Percentiles rank a stretch among this genome's conserved stretches.
Evolutionary conservation across 2,113 vertebrate genomes (phyloP).

Genomic region (Hepsetus odoe): DNA sequence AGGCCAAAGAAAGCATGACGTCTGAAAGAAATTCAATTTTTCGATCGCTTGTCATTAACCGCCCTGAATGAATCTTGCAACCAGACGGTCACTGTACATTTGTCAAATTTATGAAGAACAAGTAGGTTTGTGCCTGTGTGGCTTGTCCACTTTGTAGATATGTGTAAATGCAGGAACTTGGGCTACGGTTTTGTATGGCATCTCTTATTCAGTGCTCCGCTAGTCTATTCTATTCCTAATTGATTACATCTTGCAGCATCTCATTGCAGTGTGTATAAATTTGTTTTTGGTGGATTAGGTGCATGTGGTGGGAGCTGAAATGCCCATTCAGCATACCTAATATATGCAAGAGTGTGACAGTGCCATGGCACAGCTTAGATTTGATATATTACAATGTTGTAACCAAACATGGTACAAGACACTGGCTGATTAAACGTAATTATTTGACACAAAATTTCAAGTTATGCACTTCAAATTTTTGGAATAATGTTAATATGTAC

Average conservation of each 20-base stretch:
- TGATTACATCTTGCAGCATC: conserved; percentile 63
- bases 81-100: not conserved
- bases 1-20: not conserved
- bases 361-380: conserved; percentile 11
- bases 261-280: conserved; percentile 53
- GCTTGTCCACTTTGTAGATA: not conserved
- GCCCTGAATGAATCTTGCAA: not conserved
- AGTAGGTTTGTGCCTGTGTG: not conserved
- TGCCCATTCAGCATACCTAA: conserved; percentile 70
- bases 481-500: not conserved
- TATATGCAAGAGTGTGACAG: conserved; percentile 46
- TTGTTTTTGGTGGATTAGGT: conserved; percentile 49
- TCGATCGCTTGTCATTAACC: not conserved
- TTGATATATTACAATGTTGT: conserved; percentile 25
- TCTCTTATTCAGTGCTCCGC: conserved; percentile 21
- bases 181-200: not conserved
- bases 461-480: not conserved
- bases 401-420: conserved; percentile 25
- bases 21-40: conserved; percentile 8
- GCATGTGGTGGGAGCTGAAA: conserved; percentile 46
- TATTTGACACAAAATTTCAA: conserved; percentile 31
- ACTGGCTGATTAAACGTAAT: conserved; percentile 32
- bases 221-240: conserved; percentile 55
- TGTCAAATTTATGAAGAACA: conserved; percentile 21
- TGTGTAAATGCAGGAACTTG: not conserved